Evolutionary conservation across 92 coral and sea anemone species (phyloP).

Genomic region (Palythoa caribaeorum): DNA sequence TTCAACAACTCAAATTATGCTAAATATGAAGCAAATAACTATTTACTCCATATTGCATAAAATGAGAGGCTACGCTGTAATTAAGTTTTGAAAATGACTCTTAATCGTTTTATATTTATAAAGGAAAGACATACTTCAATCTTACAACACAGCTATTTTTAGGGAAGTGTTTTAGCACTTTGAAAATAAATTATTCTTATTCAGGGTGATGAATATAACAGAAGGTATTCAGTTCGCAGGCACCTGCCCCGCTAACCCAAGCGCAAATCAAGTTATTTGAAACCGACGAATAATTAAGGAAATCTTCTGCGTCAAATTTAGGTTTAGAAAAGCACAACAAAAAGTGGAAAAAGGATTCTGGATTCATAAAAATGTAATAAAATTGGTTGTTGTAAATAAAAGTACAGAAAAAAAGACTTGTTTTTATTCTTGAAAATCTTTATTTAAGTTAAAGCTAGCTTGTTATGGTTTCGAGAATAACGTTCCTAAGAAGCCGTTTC

Average conservation of each 20-base stretch:
- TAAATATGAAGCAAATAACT: background rate
- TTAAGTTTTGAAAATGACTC: conserved; percentile 23
- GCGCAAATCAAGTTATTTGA: conserved; percentile 2
- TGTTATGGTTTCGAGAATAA: background rate
- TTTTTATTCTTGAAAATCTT: background rate
- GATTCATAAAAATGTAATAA: too few species aligned
- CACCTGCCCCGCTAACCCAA: conserved; percentile 21
- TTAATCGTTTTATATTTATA: conserved; percentile 4
- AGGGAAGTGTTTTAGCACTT: background rate
- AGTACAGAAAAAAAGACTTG: background rate
- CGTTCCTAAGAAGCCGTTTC: background rate
- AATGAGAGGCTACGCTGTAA: conserved; percentile 9
- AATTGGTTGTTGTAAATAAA: background rate
- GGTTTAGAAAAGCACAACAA: background rate
- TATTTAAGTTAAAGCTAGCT: background rate
- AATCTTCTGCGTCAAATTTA: background rate
- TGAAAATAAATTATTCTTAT: background rate
- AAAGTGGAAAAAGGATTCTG: background rate
- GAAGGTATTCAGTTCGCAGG: background rate
- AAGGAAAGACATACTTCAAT: background rate
- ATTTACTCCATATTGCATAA: background rate
- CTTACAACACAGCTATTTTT: background rate
- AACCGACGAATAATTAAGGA: conserved; percentile 17
- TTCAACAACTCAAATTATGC: background rate
- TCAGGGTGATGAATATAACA: background rate